Percentiles rank a stretch among this genome's conserved stretches.
These are phyloP conservation scores for Heterodera schachtii DNA, from an alignment of 1,140 invertebrate genomes.

Conservation along the genomic window DNA sequence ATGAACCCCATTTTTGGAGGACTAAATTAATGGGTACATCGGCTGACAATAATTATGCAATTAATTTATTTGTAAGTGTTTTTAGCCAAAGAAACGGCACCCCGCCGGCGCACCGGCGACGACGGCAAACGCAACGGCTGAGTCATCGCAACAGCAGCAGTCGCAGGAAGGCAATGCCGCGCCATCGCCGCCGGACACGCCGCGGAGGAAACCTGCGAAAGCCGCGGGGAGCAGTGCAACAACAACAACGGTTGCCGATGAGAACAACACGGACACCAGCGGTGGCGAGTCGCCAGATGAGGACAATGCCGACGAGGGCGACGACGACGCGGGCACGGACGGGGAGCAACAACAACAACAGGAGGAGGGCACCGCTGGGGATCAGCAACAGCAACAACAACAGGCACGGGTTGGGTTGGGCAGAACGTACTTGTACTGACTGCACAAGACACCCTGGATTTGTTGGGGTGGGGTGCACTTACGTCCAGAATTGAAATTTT, in stretches of 20 bases:
- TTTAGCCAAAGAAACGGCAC: conserved; percentile 43
- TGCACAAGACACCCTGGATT: too few species aligned
- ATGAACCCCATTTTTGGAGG: too few species aligned
- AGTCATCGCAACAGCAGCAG: conserved; percentile 67
- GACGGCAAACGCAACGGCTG: conserved; percentile 67
- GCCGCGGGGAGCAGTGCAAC: neutral
- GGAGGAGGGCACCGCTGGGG: neutral
- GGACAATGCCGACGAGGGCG: neutral
- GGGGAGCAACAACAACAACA: neutral
- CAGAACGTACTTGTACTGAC: too few species aligned
- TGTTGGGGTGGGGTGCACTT: too few species aligned
- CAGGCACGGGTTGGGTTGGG: neutral
- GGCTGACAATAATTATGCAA: too few species aligned
- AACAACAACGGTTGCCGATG: neutral
- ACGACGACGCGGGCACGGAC: neutral
- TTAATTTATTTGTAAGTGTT: neutral
- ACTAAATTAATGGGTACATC: too few species aligned
- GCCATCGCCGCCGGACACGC: neutral
- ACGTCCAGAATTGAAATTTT: too few species aligned
- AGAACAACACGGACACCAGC: conserved; percentile 12
- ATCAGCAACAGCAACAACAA: conserved; percentile 24
- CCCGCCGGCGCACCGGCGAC: conserved; percentile 66
- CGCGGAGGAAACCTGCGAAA: conserved; percentile 25
- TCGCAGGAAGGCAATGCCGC: conserved; percentile 69
- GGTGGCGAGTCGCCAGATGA: neutral